Base-by-base conservation (phyloP, 2,888 invertebrate species). In the Unio delphinus region DNA sequence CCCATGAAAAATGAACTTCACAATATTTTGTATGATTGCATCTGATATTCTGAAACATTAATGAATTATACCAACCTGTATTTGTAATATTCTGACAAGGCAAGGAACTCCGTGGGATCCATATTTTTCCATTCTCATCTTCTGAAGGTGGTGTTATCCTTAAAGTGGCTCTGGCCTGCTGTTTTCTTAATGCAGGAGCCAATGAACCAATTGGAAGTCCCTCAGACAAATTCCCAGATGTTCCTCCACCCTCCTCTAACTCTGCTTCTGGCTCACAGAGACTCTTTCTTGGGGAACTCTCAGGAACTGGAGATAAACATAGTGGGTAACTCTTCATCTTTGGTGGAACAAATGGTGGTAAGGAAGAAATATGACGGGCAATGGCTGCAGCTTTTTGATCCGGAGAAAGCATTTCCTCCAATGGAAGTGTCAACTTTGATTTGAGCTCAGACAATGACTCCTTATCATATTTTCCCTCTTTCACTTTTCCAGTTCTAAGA, bases 281-380 rank as follows among this genome's bases (percentile, higher is more conserved):
- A n/a, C 70, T 72, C 58, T 71, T 73, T 59, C 70, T 73, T 59
- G 74, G 73, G 17, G 77, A 74, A 28, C 66, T 67, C 70, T 84
- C 84, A 26, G 80, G 71, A 7, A 85, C 84, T 15, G 86, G 84
- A 61, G 84, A 83, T 59, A 85, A 67, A 45, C 75, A 79, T 57
- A 73, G 74, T 23, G 83, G 83, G 66, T 83, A 78, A 59, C 64
- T 73, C 69, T 84, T 86, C 70, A 79, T 76, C 78, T 86, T 86
- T 28, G 84, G 86, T 75, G 86, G 86, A 55, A 86, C 80, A 74
- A 86, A 83, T 61, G 86, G 86, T 71, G 86, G 81, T 28, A 83
- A 67, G 20, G 79, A 79, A 55, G 81, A 75, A 34, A 82, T 82
- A 71, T 84, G 82, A 30, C 79, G 75, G 28, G 83, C 85, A 56